Evolutionary conservation across 2,113 vertebrate species (phyloP).

Genomic region (Dryoscopus gambensis): DNA sequence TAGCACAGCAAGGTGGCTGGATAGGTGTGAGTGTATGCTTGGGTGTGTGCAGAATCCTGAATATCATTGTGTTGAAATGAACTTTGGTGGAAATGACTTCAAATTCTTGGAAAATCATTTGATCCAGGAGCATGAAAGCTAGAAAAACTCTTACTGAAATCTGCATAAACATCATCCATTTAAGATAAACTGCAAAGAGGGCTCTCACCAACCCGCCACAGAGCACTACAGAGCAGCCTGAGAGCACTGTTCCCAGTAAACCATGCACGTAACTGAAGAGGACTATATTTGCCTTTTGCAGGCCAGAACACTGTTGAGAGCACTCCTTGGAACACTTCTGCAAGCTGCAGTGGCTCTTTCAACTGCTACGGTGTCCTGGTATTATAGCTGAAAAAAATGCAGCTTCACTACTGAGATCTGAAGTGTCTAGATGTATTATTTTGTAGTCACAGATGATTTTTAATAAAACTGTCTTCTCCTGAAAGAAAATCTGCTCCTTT

Average conservation of each 20-base stretch:
- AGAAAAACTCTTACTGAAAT: neutral
- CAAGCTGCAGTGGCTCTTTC: neutral
- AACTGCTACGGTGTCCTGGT: neutral
- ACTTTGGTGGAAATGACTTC: neutral
- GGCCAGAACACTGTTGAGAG: neutral
- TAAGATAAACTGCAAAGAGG: neutral
- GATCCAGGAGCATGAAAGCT: neutral
- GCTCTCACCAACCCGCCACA: neutral
- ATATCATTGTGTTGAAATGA: neutral
- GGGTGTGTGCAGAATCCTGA: neutral
- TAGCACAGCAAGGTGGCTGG: neutral
- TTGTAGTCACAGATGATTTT: neutral
- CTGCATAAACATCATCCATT: neutral
- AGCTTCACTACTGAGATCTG: neutral
- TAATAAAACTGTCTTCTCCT: neutral
- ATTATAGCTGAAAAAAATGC: neutral
- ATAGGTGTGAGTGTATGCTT: fast-evolving
- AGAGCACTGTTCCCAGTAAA: neutral
- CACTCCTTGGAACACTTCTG: neutral
- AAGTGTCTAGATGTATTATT: neutral
- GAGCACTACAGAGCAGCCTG: neutral
- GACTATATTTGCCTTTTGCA: neutral
- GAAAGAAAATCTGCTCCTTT: neutral
- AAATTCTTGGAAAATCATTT: neutral
- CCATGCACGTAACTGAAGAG: fast-evolving